Evolutionary conservation across 2,888 invertebrate species (phyloP), one percentile per base, ranked within the genome.

Genomic region (Ectemnius cavifrons): DNA sequence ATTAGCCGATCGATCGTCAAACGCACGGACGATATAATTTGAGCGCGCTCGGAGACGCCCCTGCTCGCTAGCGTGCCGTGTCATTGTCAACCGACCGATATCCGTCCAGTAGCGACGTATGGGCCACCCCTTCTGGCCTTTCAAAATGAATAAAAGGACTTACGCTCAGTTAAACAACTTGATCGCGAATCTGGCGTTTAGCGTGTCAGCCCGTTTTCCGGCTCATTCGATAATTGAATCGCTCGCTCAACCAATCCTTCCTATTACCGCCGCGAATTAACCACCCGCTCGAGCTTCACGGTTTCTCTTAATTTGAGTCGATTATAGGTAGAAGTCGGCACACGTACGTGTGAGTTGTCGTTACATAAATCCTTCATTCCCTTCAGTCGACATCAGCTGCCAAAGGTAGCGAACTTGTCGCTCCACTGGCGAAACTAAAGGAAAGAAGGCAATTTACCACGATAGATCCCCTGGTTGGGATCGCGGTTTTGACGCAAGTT

Each of bases 1-100:
- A 52, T 52, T 52, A 52, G n/a, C 52, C 52, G 52, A 52, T 52
- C 52, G 52, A 52, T 52, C 52, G 52, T 6, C 52, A 16, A 52
- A 6, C 16, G 14, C 1, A 52, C 52, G 52, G 16, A 52, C 52
- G 52, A 52, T 52, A 52, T 52, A 52, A 52, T 52, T 52, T 52
- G 52, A 16, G 52, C 52, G 52, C 0, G 52, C 52, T 16, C 14
- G 52, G 52, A 52, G 52, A 52, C n/a, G 52, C n/a, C 37, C 52
- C 52, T 14, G 13, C 16, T 52, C 52, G 52, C 45, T n/a, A 6
- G 16, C 6, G 16, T 16, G 16, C n/a, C 52, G 52, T 52, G 16
- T 52, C 52, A 52, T 52, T 52, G 52, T 52, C 14, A 52, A 13
- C 52, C 37, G 8, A 11, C 4, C 52, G 52, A 52, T 52, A 14